Conservation (phyloP, 2,888 invertebrate species). For the Cryptus armator region DNA sequence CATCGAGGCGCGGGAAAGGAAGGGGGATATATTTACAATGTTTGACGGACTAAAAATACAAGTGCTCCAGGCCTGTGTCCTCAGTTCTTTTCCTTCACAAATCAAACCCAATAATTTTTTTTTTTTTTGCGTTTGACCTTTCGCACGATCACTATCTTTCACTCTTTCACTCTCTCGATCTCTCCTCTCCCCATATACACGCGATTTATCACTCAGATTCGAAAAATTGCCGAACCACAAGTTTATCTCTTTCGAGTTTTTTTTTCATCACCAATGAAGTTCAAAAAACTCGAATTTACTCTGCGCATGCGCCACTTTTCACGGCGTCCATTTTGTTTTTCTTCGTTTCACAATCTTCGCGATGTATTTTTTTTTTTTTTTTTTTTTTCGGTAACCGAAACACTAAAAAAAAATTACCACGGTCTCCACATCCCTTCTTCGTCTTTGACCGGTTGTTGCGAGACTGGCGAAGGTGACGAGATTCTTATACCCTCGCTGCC, state of each 20-base stretch:
- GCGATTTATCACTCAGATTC: constrained; percentile 7
- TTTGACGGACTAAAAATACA: constrained; percentile 73
- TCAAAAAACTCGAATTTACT: background rate
- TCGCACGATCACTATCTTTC: constrained; percentile 51
- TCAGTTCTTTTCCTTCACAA: background rate
- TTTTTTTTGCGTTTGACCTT: constrained; percentile 28
- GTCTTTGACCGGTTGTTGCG: constrained; percentile 80
- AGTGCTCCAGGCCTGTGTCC: constrained; percentile 58
- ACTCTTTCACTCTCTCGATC: constrained; percentile 38
- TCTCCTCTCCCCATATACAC: constrained; percentile 37
- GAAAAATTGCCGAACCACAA: constrained; percentile 14
- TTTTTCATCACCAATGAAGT: background rate
- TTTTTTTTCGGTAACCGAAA: background rate
- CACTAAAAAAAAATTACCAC: constrained; percentile 78
- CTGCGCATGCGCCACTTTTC: constrained; percentile 15
- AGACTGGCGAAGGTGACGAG: constrained; percentile 72
- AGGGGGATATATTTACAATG: constrained; percentile 60
- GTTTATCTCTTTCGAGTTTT: background rate
- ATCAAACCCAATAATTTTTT: background rate
- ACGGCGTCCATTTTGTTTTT: background rate
- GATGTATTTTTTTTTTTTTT: background rate
- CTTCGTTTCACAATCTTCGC: background rate
- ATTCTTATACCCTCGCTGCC: constrained; percentile 75
- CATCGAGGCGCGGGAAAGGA: constrained; percentile 34
- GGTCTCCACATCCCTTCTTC: constrained; percentile 84